phyloP scores from a whole-genome alignment of 2,888 invertebrate genomes.

The Synergus japonicus region DNA sequence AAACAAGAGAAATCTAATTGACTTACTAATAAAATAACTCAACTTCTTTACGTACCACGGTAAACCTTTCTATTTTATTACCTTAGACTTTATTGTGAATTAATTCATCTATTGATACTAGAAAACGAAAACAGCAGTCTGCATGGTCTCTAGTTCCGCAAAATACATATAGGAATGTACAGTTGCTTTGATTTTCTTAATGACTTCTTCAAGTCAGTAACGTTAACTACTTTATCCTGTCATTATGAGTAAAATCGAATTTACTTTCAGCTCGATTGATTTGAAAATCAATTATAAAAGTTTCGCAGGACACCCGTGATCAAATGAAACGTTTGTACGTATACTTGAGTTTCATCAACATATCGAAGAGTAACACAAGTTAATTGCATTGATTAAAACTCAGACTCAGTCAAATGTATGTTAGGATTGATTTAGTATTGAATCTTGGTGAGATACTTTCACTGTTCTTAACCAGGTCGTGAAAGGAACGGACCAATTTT shows the following conservation, averaged over 20 bases:
- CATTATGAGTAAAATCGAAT: neutral
- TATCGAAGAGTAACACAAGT: neutral
- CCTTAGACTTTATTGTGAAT: neutral
- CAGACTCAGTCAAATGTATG: neutral
- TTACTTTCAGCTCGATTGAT: neutral
- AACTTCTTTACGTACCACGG: neutral
- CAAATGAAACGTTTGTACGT: neutral
- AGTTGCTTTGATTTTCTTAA: neutral
- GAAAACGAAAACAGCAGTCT: neutral
- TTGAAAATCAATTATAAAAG: neutral
- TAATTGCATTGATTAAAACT: neutral
- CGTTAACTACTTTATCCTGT: neutral
- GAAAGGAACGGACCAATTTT: conserved; percentile 4
- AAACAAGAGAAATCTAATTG: neutral
- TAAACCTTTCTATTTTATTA: neutral
- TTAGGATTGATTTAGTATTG: neutral
- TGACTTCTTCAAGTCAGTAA: neutral
- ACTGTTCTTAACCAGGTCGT: neutral
- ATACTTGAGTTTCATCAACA: neutral
- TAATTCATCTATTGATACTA: neutral
- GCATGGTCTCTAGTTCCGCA: neutral
- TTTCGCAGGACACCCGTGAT: neutral
- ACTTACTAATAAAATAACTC: neutral
- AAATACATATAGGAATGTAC: neutral
- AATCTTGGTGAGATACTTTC: conserved; percentile 6